Base-by-base conservation (phyloP, 1,140 invertebrate genomes). In the Vollenhovia emeryi region DNA sequence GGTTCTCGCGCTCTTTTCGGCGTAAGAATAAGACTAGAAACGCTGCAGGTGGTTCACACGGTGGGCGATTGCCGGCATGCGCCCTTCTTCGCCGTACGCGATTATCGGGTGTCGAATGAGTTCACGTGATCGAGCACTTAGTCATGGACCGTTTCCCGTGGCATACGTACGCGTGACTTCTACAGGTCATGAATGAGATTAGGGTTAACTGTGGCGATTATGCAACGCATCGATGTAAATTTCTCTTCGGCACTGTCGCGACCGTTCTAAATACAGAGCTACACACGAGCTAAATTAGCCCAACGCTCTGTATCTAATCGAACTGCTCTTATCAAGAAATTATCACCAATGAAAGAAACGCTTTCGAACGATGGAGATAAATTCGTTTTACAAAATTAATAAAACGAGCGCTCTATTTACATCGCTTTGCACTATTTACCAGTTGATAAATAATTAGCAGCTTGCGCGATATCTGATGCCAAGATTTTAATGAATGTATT, bases 71-170 rank as follows among this genome's bases (percentile, higher is more conserved):
- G 64, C 30, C 62, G 78, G 50, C 50, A 45, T 82, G 78, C 52
- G 66, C 74, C 66, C 62, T 78, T 57, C 82, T 48, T 86, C 48
- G 40, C 18, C 21, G 45, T 71, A 43, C 66, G 66, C 78, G 78
- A 82, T 82, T 82, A 82, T 82, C 78, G 66, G 43, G 78, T 71
- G 78, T 73, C 78, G 78, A 82, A 82, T 82, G 78, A 82, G 78
- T 73, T 73, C 78, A 82, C 78, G 52, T 82, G 78, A 82, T 82
- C 66, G 78, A 82, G 66, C 78, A 73, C 50, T 82, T 82, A 82
- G 64, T 82, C 78, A 82, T 73, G 78, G 78, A 82, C 24, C 73
- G 66, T 82, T 82, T 50, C 48, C 69, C 66, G 30, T 45, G 33
- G 52, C 50, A 13, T 57, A 73, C 66, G 36, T 43, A 57, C 66